A percentile compares a stretch with the other conserved stretches of the same genome.
Evolutionary conservation across 2,888 invertebrate genomes (phyloP).

Genomic region (Sphaerophoria rueppellii): DNA sequence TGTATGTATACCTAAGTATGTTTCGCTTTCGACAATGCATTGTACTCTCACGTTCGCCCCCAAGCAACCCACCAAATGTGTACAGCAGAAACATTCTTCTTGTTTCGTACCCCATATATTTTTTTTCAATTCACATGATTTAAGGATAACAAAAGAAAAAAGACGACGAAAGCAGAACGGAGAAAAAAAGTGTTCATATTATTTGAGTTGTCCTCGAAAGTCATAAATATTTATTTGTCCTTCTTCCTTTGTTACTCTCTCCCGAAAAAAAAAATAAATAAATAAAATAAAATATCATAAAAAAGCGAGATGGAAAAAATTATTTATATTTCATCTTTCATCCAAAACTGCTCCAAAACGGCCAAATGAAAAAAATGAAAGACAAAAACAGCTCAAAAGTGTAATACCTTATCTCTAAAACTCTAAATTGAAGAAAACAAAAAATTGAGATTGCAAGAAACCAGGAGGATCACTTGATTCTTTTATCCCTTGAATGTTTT

Average conservation of each 20-base stretch:
- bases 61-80: not conserved
- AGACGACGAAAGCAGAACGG: not conserved
- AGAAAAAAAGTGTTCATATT: slow-evolving; percentile 45
- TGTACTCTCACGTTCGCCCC: slow-evolving; percentile 19
- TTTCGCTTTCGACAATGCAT: slow-evolving; percentile 28
- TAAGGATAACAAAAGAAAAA: slow-evolving; percentile 51
- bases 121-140: slow-evolving; percentile 41
- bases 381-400: slow-evolving; percentile 41
- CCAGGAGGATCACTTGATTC: slow-evolving; percentile 21
- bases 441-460: slow-evolving; percentile 21
- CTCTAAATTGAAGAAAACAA: slow-evolving; percentile 39
- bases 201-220: slow-evolving; percentile 46
- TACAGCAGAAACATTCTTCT: slow-evolving; percentile 2
- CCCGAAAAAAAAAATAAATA: not conserved
- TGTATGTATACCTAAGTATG: not conserved
- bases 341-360: slow-evolving; percentile 60
- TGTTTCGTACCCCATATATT: not conserved
- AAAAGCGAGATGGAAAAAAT: slow-evolving; percentile 43
- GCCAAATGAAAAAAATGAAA: slow-evolving; percentile 3
- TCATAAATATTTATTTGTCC: slow-evolving; percentile 40
- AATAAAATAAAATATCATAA: slow-evolving; percentile 20
- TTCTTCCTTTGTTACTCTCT: slow-evolving; percentile 3
- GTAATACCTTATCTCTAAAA: slow-evolving; percentile 47
- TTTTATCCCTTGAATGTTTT: slow-evolving; percentile 3
- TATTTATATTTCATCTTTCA: slow-evolving; percentile 56